Conservation (phyloP, 2,797 vertebrate genomes). For the Ataeniobius toweri region DNA sequence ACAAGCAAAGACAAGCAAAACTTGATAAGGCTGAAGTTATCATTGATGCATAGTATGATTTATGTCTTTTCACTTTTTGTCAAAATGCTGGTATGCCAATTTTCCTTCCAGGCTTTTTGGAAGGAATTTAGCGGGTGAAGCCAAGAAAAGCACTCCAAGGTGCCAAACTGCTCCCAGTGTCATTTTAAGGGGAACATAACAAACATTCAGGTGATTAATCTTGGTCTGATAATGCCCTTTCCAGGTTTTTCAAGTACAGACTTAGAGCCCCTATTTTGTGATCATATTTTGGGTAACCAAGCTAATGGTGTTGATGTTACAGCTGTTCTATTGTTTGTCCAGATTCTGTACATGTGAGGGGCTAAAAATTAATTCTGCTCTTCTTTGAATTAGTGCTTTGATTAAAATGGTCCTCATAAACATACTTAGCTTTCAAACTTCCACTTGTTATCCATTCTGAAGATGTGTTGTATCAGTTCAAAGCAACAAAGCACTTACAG, state of each 20-base stretch:
- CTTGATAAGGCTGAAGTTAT: background rate
- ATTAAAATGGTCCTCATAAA: background rate
- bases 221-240: background rate
- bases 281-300: background rate
- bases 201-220: background rate
- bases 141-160: background rate
- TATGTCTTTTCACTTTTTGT: background rate
- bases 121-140: background rate
- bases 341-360: background rate
- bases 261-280: background rate
- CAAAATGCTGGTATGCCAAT: background rate
- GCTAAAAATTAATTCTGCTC: background rate
- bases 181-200: background rate
- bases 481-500: too few species aligned
- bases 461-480: too few species aligned
- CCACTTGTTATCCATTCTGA: background rate
- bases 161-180: background rate
- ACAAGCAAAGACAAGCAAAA: conserved; percentile 3
- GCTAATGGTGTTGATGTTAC: background rate
- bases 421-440: too few species aligned
- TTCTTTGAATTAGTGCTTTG: background rate
- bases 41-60: background rate
- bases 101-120: background rate
- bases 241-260: background rate
- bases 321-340: background rate